Conservation (phyloP, 2,113 vertebrate genomes). For the Leptobrachium ailaonicum region DNA sequence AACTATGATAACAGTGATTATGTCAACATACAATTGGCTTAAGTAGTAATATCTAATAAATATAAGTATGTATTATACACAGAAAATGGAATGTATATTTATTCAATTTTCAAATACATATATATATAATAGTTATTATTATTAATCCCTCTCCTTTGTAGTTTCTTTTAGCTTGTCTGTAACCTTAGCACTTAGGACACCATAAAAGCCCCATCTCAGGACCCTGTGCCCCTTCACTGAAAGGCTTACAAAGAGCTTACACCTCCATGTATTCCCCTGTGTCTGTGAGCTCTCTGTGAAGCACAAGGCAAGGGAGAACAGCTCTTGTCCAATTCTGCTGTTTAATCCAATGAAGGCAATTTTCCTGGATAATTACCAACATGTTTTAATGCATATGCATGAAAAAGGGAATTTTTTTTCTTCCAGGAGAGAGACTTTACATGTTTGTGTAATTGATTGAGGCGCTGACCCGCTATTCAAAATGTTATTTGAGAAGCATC, state of each 20-base stretch:
- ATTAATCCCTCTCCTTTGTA: no score
- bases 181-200: no score
- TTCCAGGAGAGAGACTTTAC: conserved; percentile 87
- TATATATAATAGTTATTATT: no score
- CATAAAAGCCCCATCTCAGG: no score
- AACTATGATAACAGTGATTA: no score
- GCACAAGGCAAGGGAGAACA: conserved; percentile 72
- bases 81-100: no score
- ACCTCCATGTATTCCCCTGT: conserved; percentile 3
- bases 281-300: conserved; percentile 67
- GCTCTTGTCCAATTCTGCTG: conserved; percentile 77
- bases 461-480: conserved; percentile 98
- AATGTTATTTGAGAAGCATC: conserved; percentile 99
- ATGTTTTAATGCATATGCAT: conserved; percentile 99
- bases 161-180: no score
- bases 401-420: conserved; percentile 88
- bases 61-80: no score
- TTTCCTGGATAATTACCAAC: conserved; percentile 99
- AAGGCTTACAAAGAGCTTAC: neutral
- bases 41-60: no score
- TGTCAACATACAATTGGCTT: no score
- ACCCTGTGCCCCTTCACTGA: no score
- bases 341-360: conserved; percentile 98
- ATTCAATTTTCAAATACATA: no score
- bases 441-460: conserved; percentile 99